These are phyloP conservation scores for Polypedilum pembai DNA, from an alignment of 1,140 invertebrate genomes.

Conservation along the genomic window DNA sequence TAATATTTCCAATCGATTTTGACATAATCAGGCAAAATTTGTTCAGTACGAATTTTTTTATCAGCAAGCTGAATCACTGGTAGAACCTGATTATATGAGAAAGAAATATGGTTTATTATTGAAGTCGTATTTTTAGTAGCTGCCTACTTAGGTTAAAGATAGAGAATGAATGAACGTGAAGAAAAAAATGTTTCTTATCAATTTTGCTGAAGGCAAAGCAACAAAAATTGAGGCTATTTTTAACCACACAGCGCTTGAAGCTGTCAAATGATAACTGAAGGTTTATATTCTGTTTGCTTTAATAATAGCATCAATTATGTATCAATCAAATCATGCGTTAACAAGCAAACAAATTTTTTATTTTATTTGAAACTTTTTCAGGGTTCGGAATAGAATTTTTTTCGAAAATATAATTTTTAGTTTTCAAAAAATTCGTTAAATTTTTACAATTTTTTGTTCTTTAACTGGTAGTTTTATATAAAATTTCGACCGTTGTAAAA, in stretches of 20 bases:
- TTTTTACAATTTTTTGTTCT: too few species aligned
- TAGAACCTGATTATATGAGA: conserved; percentile 42
- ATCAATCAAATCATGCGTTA: too few species aligned
- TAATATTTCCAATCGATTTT: conserved; percentile 50
- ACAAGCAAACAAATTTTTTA: too few species aligned
- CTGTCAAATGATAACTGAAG: background rate
- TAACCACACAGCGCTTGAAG: background rate
- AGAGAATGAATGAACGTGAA: too few species aligned
- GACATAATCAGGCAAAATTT: conserved; percentile 50
- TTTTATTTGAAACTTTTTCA: too few species aligned
- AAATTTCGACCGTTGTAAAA: too few species aligned
- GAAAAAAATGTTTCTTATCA: too few species aligned
- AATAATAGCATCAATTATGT: background rate
- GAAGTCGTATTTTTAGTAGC: background rate
- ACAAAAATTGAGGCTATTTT: background rate
- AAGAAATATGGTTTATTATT: background rate
- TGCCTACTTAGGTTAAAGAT: background rate
- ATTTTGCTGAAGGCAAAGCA: background rate
- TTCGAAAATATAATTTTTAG: too few species aligned
- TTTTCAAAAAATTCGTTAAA: too few species aligned
- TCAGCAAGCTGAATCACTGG: conserved; percentile 53
- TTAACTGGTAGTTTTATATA: too few species aligned
- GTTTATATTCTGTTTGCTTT: background rate
- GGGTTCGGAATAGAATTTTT: too few species aligned
- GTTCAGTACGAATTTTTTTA: conserved; percentile 43